Base-by-base conservation (phyloP, 2,113 vertebrate species). In the Tupaia chinensis region DNA sequence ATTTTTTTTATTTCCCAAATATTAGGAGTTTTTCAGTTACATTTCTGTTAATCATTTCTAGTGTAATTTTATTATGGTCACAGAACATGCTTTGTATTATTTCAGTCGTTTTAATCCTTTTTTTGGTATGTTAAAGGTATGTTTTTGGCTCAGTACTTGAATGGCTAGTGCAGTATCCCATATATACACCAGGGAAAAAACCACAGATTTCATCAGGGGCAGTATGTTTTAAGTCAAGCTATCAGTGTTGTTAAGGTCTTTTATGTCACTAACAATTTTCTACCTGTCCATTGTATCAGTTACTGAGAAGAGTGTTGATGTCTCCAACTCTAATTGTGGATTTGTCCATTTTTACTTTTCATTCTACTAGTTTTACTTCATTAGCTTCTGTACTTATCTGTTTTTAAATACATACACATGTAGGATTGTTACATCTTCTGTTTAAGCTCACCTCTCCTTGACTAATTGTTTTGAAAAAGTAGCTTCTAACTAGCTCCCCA, bases 11-110 rank as follows among this genome's bases (percentile, higher is more conserved):
- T 95, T 74, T 95, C 68, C 25, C 69, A 82, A 85, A 22, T 81
- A 81, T 22, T 68, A 61, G 32, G 16, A 1, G 53, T 81, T 91
- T 86, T 95, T 8, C 7, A 44, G 22, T 84, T 87, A 16, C 87
- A 11, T 73, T 86, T 81, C 25, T 86, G 20, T 81, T 91, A 65
- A 53, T 66, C 14, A 88, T 63, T 88, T 84, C 58, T 65, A 22
- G 20, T 58, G 81, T 88, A 83, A 93, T 78, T 73, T 84, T 23
- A 73, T 60, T 72, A 60, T n/a, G 74, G 78, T 79, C 11, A 88
- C 32, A 79, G 34, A 88, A 79, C 12, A 58, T 89, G 16, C 12
- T 70, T 65, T 89, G 9, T 83, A 63, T 77, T 94, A 27, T 70
- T 87, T 91, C n/a, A 82, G 20, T 78, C 88, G 60, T 68, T 88